Evolutionary conservation across 2,888 invertebrate species (phyloP), one percentile per base, ranked within the genome.

Genomic region (Synanthedon vespiformis): DNA sequence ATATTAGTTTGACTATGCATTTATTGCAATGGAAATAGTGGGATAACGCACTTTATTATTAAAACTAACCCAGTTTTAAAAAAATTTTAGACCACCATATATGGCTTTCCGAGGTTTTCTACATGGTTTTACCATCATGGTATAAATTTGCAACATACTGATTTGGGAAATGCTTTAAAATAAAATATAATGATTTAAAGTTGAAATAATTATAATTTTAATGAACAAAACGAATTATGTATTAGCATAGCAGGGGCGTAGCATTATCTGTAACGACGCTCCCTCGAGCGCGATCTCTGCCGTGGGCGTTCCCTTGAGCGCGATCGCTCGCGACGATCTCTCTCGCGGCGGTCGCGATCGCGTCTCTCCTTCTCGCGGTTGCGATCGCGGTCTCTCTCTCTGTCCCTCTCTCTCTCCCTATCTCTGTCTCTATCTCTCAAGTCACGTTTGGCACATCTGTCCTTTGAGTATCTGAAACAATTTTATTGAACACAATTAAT

Each of bases 231-330:
- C n/a, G 14, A 44, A n/a, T 14, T 44, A 34, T 34, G 27, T 34
- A 34, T 34, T 8, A 8, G 27, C 8, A 34, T 8, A 3, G 18
- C 18, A 18, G 18, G 18, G 56, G 64, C 58, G 58, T 64, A 60
- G 58, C 64, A 79, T 74, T 84, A 87, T 85, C 79, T 86, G 59
- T 75, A 64, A 60, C 84, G 83, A 52, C 85, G 82, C 52, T 86
- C 86, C 58, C 71, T 72, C 1, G 84, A 84, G 44, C 84, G 74
- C 49, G 80, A 80, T 40, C 80, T 62, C 48, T 75, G 70, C 1
- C 79, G 73, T 22, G 64, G 70, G 6, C 73, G 68, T 51, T 79
- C 78, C 40, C 78, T 70, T 48, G 73, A 65, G 10, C 72, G 69
- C n/a, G 73, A 71, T 2, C 63, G 54, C 41, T 67, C 65, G 27